Base-by-base conservation (phyloP, 2,113 vertebrate species). In the Pomatorhinus ruficollis region DNA sequence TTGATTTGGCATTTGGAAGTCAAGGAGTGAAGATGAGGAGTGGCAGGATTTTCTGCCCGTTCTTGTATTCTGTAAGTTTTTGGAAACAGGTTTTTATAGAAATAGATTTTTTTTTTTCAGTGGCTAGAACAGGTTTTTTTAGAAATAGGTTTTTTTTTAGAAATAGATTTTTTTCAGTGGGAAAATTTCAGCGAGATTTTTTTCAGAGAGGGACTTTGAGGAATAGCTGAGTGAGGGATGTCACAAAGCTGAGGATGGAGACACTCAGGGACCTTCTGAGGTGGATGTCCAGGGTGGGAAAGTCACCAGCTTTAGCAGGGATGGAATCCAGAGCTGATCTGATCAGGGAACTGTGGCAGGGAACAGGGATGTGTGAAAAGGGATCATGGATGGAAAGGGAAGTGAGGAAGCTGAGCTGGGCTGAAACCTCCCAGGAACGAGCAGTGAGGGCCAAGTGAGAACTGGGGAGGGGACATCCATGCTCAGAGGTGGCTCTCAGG, bases 401-500 rank as follows among this genome's bases (percentile, higher is more conserved):
- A 14, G 6, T 0, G 57, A 44, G n/a, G 71, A 19, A 40, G 50
- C 50, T 47, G 69, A 42, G 78, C 1, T 5, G 33, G 7, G 25
- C 23, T 65, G 14, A 24, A 64, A 52, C 18, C 25, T 33, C 25
- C 7, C 37, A 23, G 47, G 21, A 37, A 10, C 1, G 60, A 70
- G 83, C 24, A 21, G 10, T 8, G 37, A 22, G 37, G n/a, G 78
- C 17, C 28, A 8, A 17, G 27, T 1, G 31, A 15, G 30, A 27
- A 0, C 7, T 5, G 37, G 16, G 1, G 2, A 6, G 20, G 56
- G 53, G 59, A 6, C 13, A 3, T 22, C 44, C 4, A 0, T 1
- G 22, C 54, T 47, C 49, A 20, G 65, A n/a, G 69, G 12, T 20
- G 47, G 28, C 18, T 86, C 37, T 80, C 80, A 61, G 81, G 59